A percentile compares a stretch with the other conserved stretches of the same genome.
phyloP scores from a whole-genome alignment of 53 echinoderm and acorn worm species.

The Pentamera pediparva region DNA sequence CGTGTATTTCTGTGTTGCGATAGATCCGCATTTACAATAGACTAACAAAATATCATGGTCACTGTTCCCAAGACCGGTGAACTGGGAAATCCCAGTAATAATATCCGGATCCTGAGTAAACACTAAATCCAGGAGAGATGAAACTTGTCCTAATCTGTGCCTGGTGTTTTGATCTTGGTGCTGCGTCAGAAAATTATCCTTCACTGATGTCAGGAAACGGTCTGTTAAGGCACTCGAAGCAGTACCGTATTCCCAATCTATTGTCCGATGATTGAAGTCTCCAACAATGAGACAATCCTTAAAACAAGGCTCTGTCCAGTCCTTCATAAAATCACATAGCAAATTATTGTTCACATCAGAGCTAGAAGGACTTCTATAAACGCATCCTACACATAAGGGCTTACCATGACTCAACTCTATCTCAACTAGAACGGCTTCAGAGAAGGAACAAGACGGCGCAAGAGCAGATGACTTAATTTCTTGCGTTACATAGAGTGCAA shows the following conservation, averaged over 20 bases:
- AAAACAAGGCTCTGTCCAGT: background rate
- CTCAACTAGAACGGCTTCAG: background rate
- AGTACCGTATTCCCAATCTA: background rate
- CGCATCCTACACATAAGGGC: background rate
- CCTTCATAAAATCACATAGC: background rate
- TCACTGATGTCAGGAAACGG: background rate
- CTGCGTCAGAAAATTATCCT: background rate
- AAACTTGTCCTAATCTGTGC: conserved; percentile 1
- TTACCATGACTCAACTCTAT: background rate
- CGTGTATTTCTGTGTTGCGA: background rate
- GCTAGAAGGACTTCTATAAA: conserved; percentile 14
- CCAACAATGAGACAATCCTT: background rate
- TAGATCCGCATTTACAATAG: background rate
- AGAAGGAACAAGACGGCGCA: background rate
- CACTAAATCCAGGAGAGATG: conserved; percentile 2
- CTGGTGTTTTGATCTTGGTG: background rate
- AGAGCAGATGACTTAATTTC: background rate
- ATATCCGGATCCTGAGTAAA: conserved; percentile 3
- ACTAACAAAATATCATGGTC: conserved; percentile 18
- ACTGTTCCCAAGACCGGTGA: conserved; percentile 3
- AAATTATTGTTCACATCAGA: background rate
- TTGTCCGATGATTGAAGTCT: background rate
- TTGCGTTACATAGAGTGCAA: background rate
- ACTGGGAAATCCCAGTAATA: background rate
- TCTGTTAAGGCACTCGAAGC: background rate